Evolutionary conservation across 2,888 invertebrate genomes (phyloP), one percentile per base, ranked within the genome.

Genomic region (Rhorus exstirpatorius): DNA sequence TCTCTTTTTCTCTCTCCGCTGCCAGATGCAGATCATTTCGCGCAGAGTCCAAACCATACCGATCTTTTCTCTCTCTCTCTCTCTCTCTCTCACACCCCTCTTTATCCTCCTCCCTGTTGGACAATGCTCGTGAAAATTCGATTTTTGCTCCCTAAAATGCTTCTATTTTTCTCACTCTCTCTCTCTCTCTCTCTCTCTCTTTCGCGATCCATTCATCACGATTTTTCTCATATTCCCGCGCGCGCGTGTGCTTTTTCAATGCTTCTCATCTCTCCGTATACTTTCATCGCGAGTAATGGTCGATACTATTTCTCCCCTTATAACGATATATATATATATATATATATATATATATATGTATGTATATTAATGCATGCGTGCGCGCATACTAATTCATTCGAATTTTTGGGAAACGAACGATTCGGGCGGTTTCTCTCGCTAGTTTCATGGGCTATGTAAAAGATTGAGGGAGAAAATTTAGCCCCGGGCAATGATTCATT

Each of bases 361-460:
- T 49, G 14, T 86, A 89, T 89, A 88, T 87, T 90, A 90, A 90
- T 90, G 86, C 88, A 86, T 86, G 85, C 88, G 87, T 87, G 88
- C 83, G 87, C 89, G 89, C 89, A 91, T 91, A 91, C 92, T 92
- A 92, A 92, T 92, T 92, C 91, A 87, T 86, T 87, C 88, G 90
- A 90, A 91, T 90, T 92, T 91, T 91, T 88, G 89, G 89, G 85
- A 90, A 91, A 88, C 38, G 55, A 65, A 46, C 72, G 51, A 44
- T 55, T 67, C 65, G 53, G 8, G 10, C 19, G 26, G 38, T 60
- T 49, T 49, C 46, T 49, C 46, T 46, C 67, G 17, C 58, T 49
- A 31, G 46, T 74, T 51, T 60, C 51, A 44, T 63, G 53, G 55
- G 53, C 26, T 4, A 60, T 35, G 26, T 14, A 35, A 21, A n/a